Conservation (phyloP, 92 coral and sea anemone species). For the Metridium senile region DNA sequence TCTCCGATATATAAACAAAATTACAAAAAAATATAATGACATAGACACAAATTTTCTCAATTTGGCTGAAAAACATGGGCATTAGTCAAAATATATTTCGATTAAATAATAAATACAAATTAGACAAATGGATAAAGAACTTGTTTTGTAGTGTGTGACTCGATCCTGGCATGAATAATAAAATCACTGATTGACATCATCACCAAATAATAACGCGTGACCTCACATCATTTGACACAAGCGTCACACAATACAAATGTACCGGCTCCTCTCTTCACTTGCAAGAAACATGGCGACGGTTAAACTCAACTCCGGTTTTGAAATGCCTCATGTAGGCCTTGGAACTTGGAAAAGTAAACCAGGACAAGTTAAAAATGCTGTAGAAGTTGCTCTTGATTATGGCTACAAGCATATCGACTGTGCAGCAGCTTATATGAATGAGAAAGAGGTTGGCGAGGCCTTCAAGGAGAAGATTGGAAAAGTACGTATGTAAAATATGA, state of each 20-base stretch:
- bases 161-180: no score
- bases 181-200: neutral
- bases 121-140: no score
- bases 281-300: conserved; percentile 40
- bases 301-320: conserved; percentile 53
- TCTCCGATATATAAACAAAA: no score
- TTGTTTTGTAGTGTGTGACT: no score
- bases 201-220: neutral
- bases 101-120: no score
- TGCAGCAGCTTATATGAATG: conserved; percentile 87
- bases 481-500: conserved; percentile 22
- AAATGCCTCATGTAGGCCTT: conserved; percentile 75
- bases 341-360: conserved; percentile 97
- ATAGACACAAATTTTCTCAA: no score
- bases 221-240: neutral
- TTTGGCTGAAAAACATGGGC: no score
- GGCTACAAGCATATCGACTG: conserved; percentile 97
- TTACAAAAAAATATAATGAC: no score
- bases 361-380: conserved; percentile 82
- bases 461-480: conserved; percentile 68
- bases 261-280: neutral
- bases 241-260: no score
- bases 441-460: conserved; percentile 88
- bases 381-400: conserved; percentile 67
- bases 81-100: no score